These are phyloP conservation scores for Microctonus aethiopoides DNA, from an alignment of 2,888 invertebrate genomes.

Conservation along the genomic window DNA sequence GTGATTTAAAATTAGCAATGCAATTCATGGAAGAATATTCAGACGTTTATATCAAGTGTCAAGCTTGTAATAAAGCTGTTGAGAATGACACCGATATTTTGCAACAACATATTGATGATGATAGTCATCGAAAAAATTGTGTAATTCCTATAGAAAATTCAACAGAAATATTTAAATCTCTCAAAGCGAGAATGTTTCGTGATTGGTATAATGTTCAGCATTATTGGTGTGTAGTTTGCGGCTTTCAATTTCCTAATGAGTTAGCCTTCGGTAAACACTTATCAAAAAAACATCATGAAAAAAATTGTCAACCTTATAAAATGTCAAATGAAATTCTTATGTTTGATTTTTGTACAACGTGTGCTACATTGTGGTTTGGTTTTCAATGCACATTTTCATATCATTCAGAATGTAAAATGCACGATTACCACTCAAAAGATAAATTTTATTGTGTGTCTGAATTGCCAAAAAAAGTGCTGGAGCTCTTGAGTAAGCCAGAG, in stretches of 20 bases:
- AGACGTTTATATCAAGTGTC: conserved; percentile 42
- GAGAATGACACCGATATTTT: conserved; percentile 34
- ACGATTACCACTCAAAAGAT: conserved; percentile 8
- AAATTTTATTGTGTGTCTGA: background rate
- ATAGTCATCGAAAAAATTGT: background rate
- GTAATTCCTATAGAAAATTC: background rate
- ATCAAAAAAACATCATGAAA: background rate
- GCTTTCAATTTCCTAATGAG: background rate
- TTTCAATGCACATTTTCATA: conserved; percentile 13
- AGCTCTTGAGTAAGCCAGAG: conserved; percentile 32
- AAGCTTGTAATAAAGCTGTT: conserved; percentile 41
- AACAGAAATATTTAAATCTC: background rate
- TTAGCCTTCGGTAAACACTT: conserved; percentile 29
- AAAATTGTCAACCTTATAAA: no score
- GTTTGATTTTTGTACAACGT: conserved; percentile 37
- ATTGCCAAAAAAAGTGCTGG: conserved; percentile 24
- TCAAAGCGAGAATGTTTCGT: conserved; percentile 11
- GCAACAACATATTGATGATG: conserved; percentile 21
- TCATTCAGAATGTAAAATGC: conserved; percentile 19
- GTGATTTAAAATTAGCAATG: conserved; percentile 46
- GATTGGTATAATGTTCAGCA: conserved; percentile 36
- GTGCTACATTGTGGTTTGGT: conserved; percentile 36
- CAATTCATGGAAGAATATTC: conserved; percentile 46
- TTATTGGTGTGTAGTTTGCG: conserved; percentile 40
- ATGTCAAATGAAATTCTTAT: conserved; percentile 17